A percentile compares a stretch with the other conserved stretches of the same genome.
Evolutionary conservation across 2,888 invertebrate genomes (phyloP).

Genomic region (Sclerodermus sp.): DNA sequence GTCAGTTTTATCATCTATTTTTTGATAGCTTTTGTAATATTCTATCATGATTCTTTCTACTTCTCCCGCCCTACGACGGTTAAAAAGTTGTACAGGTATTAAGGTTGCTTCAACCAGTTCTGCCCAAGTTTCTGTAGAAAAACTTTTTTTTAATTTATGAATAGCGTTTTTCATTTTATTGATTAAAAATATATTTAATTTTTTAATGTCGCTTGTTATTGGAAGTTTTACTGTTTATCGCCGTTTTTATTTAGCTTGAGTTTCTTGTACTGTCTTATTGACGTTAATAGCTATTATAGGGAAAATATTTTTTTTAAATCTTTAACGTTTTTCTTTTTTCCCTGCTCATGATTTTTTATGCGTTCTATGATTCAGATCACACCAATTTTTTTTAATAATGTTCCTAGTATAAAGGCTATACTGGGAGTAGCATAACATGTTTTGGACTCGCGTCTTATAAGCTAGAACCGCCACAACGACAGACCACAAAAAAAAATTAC

Average conservation of each 20-base stretch:
- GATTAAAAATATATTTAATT: conserved; percentile 7
- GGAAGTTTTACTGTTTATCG: conserved; percentile 7
- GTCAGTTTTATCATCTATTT: conserved; percentile 8
- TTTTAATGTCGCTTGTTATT: conserved; percentile 12
- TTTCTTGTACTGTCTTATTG: conserved; percentile 21
- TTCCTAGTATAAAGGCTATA: conserved; percentile 22
- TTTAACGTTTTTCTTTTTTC: conserved; percentile 11
- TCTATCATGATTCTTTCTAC: conserved; percentile 12
- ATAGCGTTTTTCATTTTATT: conserved; percentile 1
- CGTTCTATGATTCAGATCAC: conserved; percentile 17
- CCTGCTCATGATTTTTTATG: conserved; percentile 20
- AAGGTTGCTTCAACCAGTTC: conserved; percentile 8
- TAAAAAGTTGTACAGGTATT: conserved; percentile 17
- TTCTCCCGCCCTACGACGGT: conserved; percentile 24
- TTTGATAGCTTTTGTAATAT: conserved; percentile 12
- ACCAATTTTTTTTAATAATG: conserved; percentile 23
- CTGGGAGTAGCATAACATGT: too few species aligned
- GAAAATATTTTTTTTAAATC: conserved; percentile 21
- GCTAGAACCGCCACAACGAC: too few species aligned
- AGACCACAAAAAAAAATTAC: too few species aligned
- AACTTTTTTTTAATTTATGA: conserved; percentile 2
- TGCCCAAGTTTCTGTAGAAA: conserved; percentile 5
- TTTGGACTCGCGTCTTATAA: too few species aligned
- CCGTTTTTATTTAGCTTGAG: conserved; percentile 6
- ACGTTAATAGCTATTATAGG: conserved; percentile 15